phyloP scores from a whole-genome alignment of 2,113 vertebrate genomes.

The Pollachius pollachius region DNA sequence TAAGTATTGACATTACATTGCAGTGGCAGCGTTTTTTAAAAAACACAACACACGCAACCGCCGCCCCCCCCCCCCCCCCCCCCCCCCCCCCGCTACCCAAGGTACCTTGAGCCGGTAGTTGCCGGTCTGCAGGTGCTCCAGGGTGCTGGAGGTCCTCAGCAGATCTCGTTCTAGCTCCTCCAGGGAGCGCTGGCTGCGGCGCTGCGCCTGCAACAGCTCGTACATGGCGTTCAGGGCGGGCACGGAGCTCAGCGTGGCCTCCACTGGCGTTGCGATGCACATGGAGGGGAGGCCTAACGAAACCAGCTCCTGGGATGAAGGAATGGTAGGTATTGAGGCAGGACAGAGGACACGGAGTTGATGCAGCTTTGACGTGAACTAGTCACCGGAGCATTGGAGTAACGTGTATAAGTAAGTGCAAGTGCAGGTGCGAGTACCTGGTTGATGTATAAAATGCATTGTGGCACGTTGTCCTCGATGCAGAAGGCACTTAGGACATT shows the following conservation, averaged over 20 bases:
- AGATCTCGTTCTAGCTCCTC: constrained; percentile 88
- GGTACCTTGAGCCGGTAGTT: constrained; percentile 87
- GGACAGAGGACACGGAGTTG: neutral
- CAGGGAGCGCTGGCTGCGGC: constrained; percentile 77
- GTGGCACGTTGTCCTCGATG: constrained; percentile 89
- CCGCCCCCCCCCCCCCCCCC: too few relatives aligned
- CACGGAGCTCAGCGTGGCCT: constrained; percentile 71
- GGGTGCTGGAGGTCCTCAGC: constrained; percentile 83
- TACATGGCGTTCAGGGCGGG: constrained; percentile 86
- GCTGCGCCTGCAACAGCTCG: constrained; percentile 85
- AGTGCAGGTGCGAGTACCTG: constrained; percentile 72
- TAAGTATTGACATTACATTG: too few relatives aligned
- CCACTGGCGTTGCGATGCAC: constrained; percentile 69
- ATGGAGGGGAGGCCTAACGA: constrained; percentile 84
- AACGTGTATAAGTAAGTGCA: too few relatives aligned
- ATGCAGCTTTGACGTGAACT: neutral
- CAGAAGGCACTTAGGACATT: constrained; percentile 87
- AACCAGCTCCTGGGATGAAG: constrained; percentile 78
- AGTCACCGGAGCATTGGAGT: neutral
- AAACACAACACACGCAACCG: neutral
- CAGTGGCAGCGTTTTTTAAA: too few relatives aligned
- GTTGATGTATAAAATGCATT: constrained; percentile 88
- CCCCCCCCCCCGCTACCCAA: neutral
- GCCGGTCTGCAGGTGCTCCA: constrained; percentile 88
- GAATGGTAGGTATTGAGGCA: neutral